Conservation (phyloP, 2,888 invertebrate species). For the Andrena trimmerana region DNA sequence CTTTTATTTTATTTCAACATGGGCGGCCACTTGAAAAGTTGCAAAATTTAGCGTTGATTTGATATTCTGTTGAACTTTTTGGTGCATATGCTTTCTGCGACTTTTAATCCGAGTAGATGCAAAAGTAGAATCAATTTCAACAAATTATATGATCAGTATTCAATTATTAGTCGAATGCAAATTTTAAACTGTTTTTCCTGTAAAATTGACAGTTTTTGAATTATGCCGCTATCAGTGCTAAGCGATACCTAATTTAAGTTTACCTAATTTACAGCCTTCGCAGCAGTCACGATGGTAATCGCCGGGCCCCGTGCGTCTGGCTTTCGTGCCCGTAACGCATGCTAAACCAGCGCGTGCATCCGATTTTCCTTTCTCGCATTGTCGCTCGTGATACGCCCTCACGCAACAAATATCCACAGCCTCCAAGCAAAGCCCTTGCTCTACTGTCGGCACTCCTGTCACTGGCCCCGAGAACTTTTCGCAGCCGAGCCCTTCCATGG, state of each 20-base stretch:
- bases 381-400: conserved; percentile 84
- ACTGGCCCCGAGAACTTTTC: conserved; percentile 86
- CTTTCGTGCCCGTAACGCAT: conserved; percentile 78
- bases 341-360: conserved; percentile 85
- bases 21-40: too few relatives aligned
- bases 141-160: too few relatives aligned
- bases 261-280: conserved; percentile 83
- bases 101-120: too few relatives aligned
- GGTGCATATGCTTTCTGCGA: too few relatives aligned
- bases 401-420: conserved; percentile 89
- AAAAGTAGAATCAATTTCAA: too few relatives aligned
- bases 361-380: conserved; percentile 86
- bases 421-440: conserved; percentile 88
- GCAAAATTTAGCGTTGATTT: too few relatives aligned
- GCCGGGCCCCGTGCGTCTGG: conserved; percentile 65
- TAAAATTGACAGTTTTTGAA: too few relatives aligned
- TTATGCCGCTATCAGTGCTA: too few relatives aligned
- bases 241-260: neutral
- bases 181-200: too few relatives aligned
- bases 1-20: too few relatives aligned
- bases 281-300: conserved; percentile 83
- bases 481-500: conserved; percentile 85
- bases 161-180: too few relatives aligned
- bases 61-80: too few relatives aligned
- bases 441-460: conserved; percentile 86